These are phyloP conservation scores for Poecile montanus DNA, from an alignment of 2,797 vertebrate genomes.

Conservation along the genomic window DNA sequence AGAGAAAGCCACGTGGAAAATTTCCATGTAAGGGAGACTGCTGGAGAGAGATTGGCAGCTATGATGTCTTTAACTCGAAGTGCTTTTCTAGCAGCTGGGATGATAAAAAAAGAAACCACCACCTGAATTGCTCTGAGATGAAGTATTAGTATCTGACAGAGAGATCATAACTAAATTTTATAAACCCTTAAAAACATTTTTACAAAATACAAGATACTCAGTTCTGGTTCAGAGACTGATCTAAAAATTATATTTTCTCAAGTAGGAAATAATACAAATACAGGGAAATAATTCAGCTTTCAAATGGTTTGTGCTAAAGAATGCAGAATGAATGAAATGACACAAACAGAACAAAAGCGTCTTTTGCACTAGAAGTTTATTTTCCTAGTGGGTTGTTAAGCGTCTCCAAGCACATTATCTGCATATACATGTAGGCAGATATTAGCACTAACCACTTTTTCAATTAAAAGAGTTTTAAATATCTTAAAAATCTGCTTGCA, in stretches of 20 bases:
- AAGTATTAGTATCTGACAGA: neutral
- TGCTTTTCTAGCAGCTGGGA: neutral
- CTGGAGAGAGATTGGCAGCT: neutral
- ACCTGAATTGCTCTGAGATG: neutral
- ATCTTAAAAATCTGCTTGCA: neutral
- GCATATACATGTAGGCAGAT: neutral
- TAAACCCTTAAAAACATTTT: neutral
- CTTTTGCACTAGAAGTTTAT: neutral
- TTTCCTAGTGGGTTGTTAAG: neutral
- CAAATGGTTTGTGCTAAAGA: neutral
- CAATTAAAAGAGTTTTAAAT: neutral
- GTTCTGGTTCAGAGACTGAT: neutral
- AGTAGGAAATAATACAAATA: neutral
- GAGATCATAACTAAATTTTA: neutral
- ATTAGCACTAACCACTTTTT: neutral
- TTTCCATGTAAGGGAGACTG: conserved; percentile 45
- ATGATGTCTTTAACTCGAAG: neutral
- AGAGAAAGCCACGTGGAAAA: conserved; percentile 29
- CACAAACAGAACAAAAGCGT: neutral
- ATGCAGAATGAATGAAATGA: neutral
- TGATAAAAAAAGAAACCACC: neutral
- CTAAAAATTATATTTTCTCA: neutral
- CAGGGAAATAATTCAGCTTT: neutral
- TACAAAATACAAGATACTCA: neutral
- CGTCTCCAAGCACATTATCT: neutral